Base-by-base conservation (phyloP, 37 sponge, comb jelly and placozoan genomes). In the Crambe crambe region DNA sequence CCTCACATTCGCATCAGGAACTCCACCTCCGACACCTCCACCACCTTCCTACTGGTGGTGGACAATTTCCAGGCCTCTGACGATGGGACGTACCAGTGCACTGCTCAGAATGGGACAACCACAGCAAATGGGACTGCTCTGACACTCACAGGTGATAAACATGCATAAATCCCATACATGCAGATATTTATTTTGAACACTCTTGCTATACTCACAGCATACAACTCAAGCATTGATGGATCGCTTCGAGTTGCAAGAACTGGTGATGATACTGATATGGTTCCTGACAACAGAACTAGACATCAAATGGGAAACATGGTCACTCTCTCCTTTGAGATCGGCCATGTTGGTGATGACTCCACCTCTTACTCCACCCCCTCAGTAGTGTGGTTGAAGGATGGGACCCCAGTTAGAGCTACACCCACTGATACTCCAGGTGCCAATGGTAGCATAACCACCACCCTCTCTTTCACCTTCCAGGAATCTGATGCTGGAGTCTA, bases 1-100 rank as follows among this genome's bases (percentile, higher is more conserved):
- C 84, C 84, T 30, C 84, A 70, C 59, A 30, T 84, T 22, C 67
- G 70, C 26, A 58, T 76, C 21, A 75, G 77, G 70, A 70, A 22
- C 42, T 44, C 56, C 40, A 59, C 3, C 37, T 43, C 23, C n/a
- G 22, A 23, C 40, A 70, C 30, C 3, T 23, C 26, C 30, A 37
- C 68, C 27, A 70, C 59, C 23, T 84, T 76, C 15, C 17, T 76
- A 27, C 47, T 84, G 23, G 66, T 67, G 15, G 37, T 84, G 34
- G 70, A 69, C 42, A 59, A 68, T 59, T 76, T 84, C 59, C 20
- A 20, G 36, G 18, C 70, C 0, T 32, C 44, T 15, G 77, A 76
- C 22, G 40, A 68, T 76, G 84, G 84, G 10, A 37, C 37, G 36
- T 84, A 84, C 47, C 39, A 42, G 40, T 84, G 84, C 47, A 22